These are phyloP conservation scores for Meiosimyza platycephala DNA, from an alignment of 2,888 invertebrate species.

Conservation along the genomic window DNA sequence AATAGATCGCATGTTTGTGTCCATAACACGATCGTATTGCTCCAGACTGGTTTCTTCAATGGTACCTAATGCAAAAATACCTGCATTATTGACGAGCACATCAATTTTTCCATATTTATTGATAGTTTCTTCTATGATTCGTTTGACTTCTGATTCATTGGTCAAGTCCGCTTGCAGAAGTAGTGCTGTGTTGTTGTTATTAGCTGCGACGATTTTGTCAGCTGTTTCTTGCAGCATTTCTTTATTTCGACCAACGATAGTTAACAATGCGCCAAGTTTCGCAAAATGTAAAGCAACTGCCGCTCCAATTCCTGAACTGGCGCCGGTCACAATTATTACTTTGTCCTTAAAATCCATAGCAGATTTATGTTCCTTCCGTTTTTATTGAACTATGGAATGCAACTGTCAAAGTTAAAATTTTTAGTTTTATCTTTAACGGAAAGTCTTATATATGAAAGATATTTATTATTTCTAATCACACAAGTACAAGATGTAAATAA, in stretches of 20 bases:
- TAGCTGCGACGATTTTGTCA: constrained; percentile 67
- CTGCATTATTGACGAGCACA: constrained; percentile 91
- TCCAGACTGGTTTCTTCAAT: constrained; percentile 88
- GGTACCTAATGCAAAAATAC: constrained; percentile 82
- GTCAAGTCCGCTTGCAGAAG: constrained; percentile 78
- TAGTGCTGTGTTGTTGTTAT: constrained; percentile 66
- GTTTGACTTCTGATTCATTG: constrained; percentile 78
- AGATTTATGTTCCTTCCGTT: not conserved
- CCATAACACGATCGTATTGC: constrained; percentile 91
- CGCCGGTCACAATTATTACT: constrained; percentile 76
- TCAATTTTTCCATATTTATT: constrained; percentile 82
- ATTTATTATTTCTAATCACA: too few species aligned
- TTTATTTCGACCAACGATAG: constrained; percentile 74
- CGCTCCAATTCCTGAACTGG: constrained; percentile 81
- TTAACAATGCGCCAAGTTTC: constrained; percentile 73
- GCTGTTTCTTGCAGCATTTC: constrained; percentile 76
- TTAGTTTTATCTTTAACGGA: too few species aligned
- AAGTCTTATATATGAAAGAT: too few species aligned
- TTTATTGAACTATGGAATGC: not conserved
- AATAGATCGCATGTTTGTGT: constrained; percentile 86
- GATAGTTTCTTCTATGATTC: constrained; percentile 78
- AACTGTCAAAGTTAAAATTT: too few species aligned
- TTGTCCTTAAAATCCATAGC: constrained; percentile 72
- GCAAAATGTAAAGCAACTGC: constrained; percentile 77
- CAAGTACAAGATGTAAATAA: too few species aligned